phyloP scores from a whole-genome alignment of 1,140 invertebrate genomes.

The Nebria ingens region DNA sequence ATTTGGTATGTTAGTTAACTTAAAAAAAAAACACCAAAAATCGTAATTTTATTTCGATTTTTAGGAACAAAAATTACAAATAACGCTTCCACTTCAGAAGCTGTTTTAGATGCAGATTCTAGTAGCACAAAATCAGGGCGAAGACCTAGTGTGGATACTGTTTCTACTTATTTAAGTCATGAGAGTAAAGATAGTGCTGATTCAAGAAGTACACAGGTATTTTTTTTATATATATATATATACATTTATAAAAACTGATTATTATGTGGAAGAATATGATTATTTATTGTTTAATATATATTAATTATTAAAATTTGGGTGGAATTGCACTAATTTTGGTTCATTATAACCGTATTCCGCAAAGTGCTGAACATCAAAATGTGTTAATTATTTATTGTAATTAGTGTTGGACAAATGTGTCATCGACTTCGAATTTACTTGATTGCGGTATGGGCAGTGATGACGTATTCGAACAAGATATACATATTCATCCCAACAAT shows the following conservation, averaged over 20 bases:
- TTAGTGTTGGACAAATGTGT: slow-evolving; percentile 33
- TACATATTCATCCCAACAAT: slow-evolving; percentile 19
- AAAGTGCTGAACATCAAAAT: too few relatives aligned
- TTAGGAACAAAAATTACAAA: neutral
- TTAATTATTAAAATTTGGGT: too few relatives aligned
- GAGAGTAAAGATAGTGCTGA: slow-evolving; percentile 61
- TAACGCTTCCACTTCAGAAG: slow-evolving; percentile 25
- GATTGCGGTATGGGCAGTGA: slow-evolving; percentile 62
- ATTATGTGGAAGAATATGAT: slow-evolving; percentile 3
- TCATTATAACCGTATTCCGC: too few relatives aligned
- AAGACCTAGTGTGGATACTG: slow-evolving; percentile 71
- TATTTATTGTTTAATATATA: too few relatives aligned
- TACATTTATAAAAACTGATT: too few relatives aligned
- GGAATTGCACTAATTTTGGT: too few relatives aligned
- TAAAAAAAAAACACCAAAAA: slow-evolving; percentile 7
- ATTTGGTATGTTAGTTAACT: slow-evolving; percentile 49
- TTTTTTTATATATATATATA: neutral
- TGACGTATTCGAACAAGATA: slow-evolving; percentile 47
- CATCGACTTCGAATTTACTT: slow-evolving; percentile 56
- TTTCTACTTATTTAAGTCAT: slow-evolving; percentile 78
- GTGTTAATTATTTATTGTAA: slow-evolving; percentile 14
- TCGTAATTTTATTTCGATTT: slow-evolving; percentile 1
- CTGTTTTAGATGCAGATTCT: slow-evolving; percentile 50
- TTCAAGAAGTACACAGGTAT: slow-evolving; percentile 19
- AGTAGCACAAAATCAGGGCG: slow-evolving; percentile 60